Percentiles rank a stretch among this genome's conserved stretches.
Evolutionary conservation across 2,888 invertebrate genomes (phyloP).

Genomic region (Criorhina ranunculi): DNA sequence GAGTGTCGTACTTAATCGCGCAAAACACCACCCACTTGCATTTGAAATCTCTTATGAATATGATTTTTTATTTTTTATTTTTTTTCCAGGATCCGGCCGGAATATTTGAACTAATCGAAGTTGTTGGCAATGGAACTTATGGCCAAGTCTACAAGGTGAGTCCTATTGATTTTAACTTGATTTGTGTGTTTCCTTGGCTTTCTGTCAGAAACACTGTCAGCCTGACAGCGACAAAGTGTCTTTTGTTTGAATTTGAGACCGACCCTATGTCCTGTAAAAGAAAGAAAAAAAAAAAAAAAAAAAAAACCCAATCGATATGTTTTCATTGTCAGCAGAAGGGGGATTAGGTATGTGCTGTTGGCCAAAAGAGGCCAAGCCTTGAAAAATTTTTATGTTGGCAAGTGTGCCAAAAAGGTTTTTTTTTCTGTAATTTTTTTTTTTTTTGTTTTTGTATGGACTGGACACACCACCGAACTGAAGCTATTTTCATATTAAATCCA

Average conservation of each 20-base stretch:
- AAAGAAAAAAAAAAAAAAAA: constrained; percentile 32
- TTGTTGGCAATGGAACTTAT: constrained; percentile 99
- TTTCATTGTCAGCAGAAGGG: constrained; percentile 67
- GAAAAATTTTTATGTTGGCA: constrained; percentile 67
- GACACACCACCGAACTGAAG: constrained; percentile 36
- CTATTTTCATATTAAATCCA: constrained; percentile 55
- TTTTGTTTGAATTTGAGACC: constrained; percentile 55
- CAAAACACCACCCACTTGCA: constrained; percentile 18
- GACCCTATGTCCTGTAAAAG: constrained; percentile 36
- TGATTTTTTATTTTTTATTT: constrained; percentile 68
- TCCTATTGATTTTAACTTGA: constrained; percentile 53
- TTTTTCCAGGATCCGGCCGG: constrained; percentile 98
- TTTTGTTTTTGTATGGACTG: too few relatives aligned
- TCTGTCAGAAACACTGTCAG: constrained; percentile 43
- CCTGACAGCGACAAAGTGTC: constrained; percentile 54
- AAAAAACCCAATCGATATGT: constrained; percentile 52
- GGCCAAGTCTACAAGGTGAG: constrained; percentile 99
- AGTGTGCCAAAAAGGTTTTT: constrained; percentile 73
- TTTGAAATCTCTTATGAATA: constrained; percentile 12
- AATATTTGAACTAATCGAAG: constrained; percentile 99
- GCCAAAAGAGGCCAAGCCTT: constrained; percentile 72
- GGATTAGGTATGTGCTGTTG: constrained; percentile 43
- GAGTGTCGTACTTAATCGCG: constrained; percentile 68
- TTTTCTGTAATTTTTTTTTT: constrained; percentile 26
- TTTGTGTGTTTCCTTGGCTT: constrained; percentile 27